Conservation (phyloP, 2,113 vertebrate species). For the Piaya cayana region DNA sequence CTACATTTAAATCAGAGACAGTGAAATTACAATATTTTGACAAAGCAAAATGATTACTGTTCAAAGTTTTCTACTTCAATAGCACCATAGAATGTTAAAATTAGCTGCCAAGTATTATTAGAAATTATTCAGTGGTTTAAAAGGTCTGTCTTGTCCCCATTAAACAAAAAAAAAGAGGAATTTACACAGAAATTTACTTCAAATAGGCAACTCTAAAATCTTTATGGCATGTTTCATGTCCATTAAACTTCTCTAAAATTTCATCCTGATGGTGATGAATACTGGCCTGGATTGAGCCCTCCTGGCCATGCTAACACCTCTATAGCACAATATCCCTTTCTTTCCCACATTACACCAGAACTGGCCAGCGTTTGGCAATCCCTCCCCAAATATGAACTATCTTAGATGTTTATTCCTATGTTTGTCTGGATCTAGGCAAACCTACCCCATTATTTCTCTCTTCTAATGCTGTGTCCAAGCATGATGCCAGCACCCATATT, state of each 20-base stretch:
- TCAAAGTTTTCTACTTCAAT: constrained; percentile 36
- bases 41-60: constrained; percentile 15
- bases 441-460: background rate
- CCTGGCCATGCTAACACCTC: background rate
- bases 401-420: background rate
- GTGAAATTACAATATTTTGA: constrained; percentile 63
- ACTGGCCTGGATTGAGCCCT: background rate
- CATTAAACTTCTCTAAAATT: background rate
- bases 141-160: background rate
- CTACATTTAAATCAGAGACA: constrained; percentile 37
- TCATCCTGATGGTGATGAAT: background rate
- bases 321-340: background rate
- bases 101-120: background rate
- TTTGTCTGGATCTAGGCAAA: background rate
- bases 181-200: background rate
- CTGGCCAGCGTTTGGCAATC: background rate
- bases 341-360: background rate
- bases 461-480: background rate
- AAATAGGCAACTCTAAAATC: background rate
- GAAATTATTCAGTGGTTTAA: constrained; percentile 25
- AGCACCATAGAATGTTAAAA: background rate
- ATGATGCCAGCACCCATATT: background rate
- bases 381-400: background rate
- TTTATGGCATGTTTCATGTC: background rate
- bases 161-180: background rate